Conservation (phyloP, 1,140 invertebrate genomes). For the Drosophila serrata region DNA sequence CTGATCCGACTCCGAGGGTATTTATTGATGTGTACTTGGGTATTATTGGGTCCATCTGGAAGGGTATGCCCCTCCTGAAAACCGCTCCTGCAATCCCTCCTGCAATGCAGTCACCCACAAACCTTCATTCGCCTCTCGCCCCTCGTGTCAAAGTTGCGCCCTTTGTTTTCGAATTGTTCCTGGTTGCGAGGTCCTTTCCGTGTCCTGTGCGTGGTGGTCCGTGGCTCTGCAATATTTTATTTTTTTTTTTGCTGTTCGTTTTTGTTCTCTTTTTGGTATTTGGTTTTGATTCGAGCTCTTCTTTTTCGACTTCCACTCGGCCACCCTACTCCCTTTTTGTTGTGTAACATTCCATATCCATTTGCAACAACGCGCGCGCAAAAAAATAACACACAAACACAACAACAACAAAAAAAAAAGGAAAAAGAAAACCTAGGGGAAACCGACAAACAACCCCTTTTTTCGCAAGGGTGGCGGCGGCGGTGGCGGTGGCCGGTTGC, state of each 20-base stretch:
- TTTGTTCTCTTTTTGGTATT: conserved; percentile 28
- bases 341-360: conserved; percentile 81
- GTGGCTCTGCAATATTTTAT: conserved; percentile 15
- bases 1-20: conserved; percentile 35
- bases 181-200: conserved; percentile 44
- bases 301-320: conserved; percentile 59
- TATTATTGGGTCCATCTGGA: conserved; percentile 31
- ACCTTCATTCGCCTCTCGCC: neutral
- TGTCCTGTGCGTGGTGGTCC: conserved; percentile 51
- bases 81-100: neutral
- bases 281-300: conserved; percentile 48
- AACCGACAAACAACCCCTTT: conserved; percentile 70
- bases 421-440: conserved; percentile 15
- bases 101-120: conserved; percentile 1
- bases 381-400: conserved; percentile 20
- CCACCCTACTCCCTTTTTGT: conserved; percentile 53
- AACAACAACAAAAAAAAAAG: conserved; percentile 29
- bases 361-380: conserved; percentile 64
- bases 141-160: conserved; percentile 37
- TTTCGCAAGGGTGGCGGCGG: conserved; percentile 24
- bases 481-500: conserved; percentile 6
- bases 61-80: neutral
- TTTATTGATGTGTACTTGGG: conserved; percentile 28
- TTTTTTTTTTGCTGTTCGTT: conserved; percentile 3
- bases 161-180: conserved; percentile 45